Evolutionary conservation across 2,888 invertebrate genomes (phyloP), one percentile per base, ranked within the genome.

Genomic region (Machimus atricapillus): DNA sequence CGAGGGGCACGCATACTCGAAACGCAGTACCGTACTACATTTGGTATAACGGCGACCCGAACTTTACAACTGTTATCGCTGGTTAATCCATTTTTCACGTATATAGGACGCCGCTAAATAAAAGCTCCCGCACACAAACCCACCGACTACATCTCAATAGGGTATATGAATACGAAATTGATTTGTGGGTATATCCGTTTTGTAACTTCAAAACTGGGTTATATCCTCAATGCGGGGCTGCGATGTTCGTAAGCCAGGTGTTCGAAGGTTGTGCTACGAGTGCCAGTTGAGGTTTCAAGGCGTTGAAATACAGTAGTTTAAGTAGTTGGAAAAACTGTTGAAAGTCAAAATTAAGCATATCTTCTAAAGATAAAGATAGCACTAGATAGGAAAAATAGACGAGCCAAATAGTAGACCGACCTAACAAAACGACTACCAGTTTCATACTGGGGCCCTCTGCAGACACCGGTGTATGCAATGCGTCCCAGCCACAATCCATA

Each of bases 381-480:
- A 37, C 16, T 81, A 31, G 16, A 56, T 31, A 81, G 56, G 56
- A 31, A 37, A 31, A 82, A 19, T 19, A 14, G 66, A 12, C 12
- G 37, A 82, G 37, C 58, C 4, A 58, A 58, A 16, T 19, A 76
- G 34, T 19, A 76, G 34, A 56, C 82, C 82, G 66, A 82, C 58
- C 66, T 34, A 66, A 27, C 66, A 82, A 58, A 82, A 66, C 58
- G 66, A 56, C 58, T 66, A 82, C 58, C 82, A 23, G 56, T 66
- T 82, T 82, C 58, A 66, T n/a, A 82, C 82, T 82, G 34, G n/a
- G 19, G 6, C 66, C 34, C 58, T 82, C 58, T 82, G 82, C 82
- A 82, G 37, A 82, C 43, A 46, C 58, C 82, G 82, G 82, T 66
- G 58, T 82, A 66, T 82, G 82, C 82, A 56, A 34, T 56, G 66